Conservation (phyloP, 2,797 vertebrate genomes). For the Megalops cyprinoides region DNA sequence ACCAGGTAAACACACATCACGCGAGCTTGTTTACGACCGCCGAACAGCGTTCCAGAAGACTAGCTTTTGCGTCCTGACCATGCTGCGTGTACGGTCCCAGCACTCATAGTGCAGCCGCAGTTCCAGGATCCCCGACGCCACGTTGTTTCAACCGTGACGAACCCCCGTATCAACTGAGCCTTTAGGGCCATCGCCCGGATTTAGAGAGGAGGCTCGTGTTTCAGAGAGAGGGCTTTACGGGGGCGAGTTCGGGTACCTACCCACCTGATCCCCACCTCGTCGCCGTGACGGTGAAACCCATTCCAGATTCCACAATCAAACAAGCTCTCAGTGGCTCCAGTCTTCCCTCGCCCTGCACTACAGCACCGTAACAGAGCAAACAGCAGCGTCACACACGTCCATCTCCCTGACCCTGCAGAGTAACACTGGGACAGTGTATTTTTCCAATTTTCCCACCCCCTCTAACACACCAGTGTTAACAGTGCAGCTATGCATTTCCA, state of each 20-base stretch:
- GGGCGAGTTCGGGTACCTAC: too few species aligned
- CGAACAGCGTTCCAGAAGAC: not conserved
- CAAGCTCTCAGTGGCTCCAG: not conserved
- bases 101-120: too few species aligned
- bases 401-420: not conserved
- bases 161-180: too few species aligned
- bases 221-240: too few species aligned
- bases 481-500: too few species aligned
- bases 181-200: too few species aligned
- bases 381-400: not conserved
- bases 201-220: too few species aligned
- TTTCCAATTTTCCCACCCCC: not conserved
- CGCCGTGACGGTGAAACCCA: too few species aligned
- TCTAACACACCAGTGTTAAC: not conserved
- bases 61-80: not conserved
- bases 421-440: not conserved
- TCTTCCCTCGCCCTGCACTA: not conserved
- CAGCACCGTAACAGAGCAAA: not conserved
- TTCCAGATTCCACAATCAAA: not conserved
- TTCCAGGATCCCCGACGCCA: too few species aligned
- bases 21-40: not conserved
- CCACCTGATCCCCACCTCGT: too few species aligned
- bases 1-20: not conserved
- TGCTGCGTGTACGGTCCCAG: not conserved
- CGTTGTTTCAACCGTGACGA: too few species aligned